These are phyloP conservation scores for Ptilorrhoa leucosticta DNA, from an alignment of 2,113 vertebrate species.

Conservation along the genomic window DNA sequence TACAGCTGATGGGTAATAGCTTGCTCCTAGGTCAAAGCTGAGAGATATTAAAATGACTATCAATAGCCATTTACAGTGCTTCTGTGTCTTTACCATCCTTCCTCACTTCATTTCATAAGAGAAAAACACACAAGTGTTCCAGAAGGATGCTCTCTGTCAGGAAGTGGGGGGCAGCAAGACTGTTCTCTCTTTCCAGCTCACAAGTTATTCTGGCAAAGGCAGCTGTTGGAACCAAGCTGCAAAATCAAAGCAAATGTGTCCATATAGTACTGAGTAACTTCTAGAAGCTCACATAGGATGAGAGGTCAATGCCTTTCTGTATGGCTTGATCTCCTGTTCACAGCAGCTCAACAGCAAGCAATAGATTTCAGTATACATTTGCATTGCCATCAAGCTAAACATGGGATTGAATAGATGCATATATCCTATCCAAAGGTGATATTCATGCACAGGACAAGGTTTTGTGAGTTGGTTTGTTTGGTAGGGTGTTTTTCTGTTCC, in stretches of 20 bases:
- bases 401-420: neutral
- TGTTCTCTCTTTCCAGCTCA: neutral
- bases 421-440: neutral
- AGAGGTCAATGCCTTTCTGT: neutral
- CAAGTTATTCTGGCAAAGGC: neutral
- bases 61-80: neutral
- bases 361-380: neutral
- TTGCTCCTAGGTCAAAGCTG: neutral
- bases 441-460: neutral
- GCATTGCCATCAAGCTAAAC: neutral
- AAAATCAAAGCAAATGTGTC: neutral
- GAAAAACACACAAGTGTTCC: neutral
- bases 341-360: neutral
- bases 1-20: neutral
- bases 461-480: neutral
- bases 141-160: neutral
- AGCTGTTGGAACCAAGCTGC: neutral
- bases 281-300: neutral
- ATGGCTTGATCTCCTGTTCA: neutral
- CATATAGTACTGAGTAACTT: neutral
- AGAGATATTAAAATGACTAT: neutral
- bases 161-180: neutral
- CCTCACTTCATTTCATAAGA: neutral
- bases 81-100: neutral
- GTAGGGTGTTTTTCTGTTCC: neutral